Base-by-base conservation (phyloP, 2,113 vertebrate species). In the Cathartes aura region DNA sequence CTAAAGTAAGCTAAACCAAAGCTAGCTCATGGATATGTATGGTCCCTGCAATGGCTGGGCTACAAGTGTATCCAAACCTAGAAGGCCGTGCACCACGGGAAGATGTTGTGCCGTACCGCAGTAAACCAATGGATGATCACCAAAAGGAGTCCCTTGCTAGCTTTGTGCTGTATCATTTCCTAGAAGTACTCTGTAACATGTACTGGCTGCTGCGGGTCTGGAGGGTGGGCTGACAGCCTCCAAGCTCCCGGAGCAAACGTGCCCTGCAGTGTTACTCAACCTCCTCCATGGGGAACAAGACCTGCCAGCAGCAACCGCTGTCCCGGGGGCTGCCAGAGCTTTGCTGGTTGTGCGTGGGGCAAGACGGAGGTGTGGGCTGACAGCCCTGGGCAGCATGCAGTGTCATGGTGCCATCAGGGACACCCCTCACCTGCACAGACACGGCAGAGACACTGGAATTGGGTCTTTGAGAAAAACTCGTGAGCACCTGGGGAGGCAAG, bases 331-430 rank as follows among this genome's bases (percentile, higher is more conserved):
- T 75, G 34, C 74, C 20, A 23, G 40, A 60, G 20, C 14, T 64
- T 55, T 58, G 21, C 23, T 1, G 2, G 18, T 16, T 16, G 1
- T 32, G 10, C 2, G 1, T 1, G 8, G 17, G 24, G 17, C 30
- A 74, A 11, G 7, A 18, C 1, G 3, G 21, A 85, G 24, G 8
- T 55, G n/a, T 27, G 42, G 23, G 16, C 0, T 58, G 45, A 53
- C 9, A 78, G 36, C 9, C 13, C 55, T 50, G 47, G 38, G 26
- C 23, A 52, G 8, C 30, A 12, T 7, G 27, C 5, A 5, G 18
- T 27, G 32, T 8, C 4, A 0, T 21, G 36, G 30, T 53, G 50
- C 27, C n/a, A 43, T 50, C 38, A 52, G 20, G 26, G 26, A 32
- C 14, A 22, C 6, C 7, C 8, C 11, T 64, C 48, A 62, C 29